Evolutionary conservation across 1,140 invertebrate species (phyloP), one percentile per base, ranked within the genome.

Genomic region (Drosophila miranda): DNA sequence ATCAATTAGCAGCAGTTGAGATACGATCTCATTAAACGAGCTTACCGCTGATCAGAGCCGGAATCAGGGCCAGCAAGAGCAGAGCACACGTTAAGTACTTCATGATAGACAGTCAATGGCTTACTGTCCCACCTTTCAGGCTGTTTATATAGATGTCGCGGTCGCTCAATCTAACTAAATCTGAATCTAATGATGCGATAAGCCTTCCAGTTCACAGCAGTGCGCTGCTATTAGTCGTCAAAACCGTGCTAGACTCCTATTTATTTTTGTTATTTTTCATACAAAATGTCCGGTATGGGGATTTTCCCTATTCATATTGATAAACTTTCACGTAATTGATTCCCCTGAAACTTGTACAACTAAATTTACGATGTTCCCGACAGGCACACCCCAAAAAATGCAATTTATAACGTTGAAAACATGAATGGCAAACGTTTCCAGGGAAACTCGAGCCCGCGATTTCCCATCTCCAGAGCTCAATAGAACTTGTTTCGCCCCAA

Each of bases 401-500:
- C 16, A 16, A 43, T 30, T 68, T 55, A 53, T 48, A 67, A n/a
- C 5, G 16, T n/a, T 11, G 46, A 34, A 46, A 28, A 13, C 66
- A 82, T 83, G 78, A 78, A 81, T 81, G 78, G 66, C 60, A 68
- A 71, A 45, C 45, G 53, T 43, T 82, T 82, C 79, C 45, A 42
- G 38, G 41, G 70, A 84, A 84, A 82, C 26, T 54, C 59, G 49
- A 44, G 41, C 43, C 48, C 26, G 8, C 7, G 2, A 28, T 19
- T 14, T 23, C 30, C 63, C 48, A 53, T 21, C 30, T 19, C 9
- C 3, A 9, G 28, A 26, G 28, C 30, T 9, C 5, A 19, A 34
- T 7, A 48, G 49, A 52, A 68, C 64, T 11, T 63, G 56, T 61
- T 69, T 30, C 14, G 14, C 8, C 0, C 53, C 61, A n/a, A 54